phyloP scores from a whole-genome alignment of 2,113 vertebrate genomes.

The Atlantisia rogersi region DNA sequence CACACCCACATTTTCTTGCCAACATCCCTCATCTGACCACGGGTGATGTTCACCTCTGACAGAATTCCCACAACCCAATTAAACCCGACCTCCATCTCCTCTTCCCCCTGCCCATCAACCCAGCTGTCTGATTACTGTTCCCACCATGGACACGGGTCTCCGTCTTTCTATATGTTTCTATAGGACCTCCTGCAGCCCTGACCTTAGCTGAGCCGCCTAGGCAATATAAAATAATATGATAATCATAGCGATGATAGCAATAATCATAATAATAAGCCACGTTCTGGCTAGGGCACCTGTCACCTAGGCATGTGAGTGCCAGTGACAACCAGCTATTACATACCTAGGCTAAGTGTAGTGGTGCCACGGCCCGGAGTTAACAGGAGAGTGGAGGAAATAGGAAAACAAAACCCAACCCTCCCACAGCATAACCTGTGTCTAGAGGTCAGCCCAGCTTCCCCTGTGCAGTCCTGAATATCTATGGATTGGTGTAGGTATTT shows the following conservation, averaged over 20 bases:
- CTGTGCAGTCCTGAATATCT: too few relatives aligned
- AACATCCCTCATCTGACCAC: accelerated
- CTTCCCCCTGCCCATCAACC: not conserved
- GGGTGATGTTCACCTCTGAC: accelerated
- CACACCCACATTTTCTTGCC: not conserved
- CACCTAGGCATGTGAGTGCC: not conserved
- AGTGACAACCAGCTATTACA: slow-evolving; percentile 48
- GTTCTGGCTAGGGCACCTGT: not conserved
- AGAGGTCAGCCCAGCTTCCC: not conserved
- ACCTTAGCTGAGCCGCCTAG: not conserved
- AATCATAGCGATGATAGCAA: slow-evolving; percentile 4
- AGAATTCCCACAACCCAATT: not conserved
- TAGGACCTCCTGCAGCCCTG: not conserved
- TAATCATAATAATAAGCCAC: not conserved
- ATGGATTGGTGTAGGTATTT: too few relatives aligned
- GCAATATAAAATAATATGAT: slow-evolving; percentile 4
- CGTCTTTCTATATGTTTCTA: not conserved
- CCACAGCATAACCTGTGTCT: accelerated
- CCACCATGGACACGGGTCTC: accelerated
- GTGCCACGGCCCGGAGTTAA: not conserved
- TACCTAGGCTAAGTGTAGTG: not conserved
- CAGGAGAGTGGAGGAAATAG: not conserved
- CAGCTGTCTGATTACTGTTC: not conserved
- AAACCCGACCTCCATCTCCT: not conserved
- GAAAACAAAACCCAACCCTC: not conserved